A percentile compares a stretch with the other conserved stretches of the same genome.
These are phyloP conservation scores for Atethmia centrago DNA, from an alignment of 2,888 invertebrate species.

Conservation along the genomic window DNA sequence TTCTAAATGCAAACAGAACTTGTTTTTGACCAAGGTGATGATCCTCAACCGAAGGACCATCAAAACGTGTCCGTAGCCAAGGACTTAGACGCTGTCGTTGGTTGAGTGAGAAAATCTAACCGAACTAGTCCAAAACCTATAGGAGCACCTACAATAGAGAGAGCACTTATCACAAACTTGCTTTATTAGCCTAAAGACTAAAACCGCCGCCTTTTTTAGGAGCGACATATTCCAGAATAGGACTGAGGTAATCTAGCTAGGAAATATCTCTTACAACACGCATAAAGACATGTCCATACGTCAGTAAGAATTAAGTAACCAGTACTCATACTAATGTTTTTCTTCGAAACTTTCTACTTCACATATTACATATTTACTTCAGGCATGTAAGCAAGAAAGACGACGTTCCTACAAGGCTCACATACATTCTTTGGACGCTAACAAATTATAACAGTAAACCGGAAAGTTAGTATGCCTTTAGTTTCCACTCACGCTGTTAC, in stretches of 20 bases:
- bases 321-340: conserved; percentile 50
- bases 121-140: neutral
- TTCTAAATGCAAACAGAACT: neutral
- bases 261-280: conserved; percentile 49
- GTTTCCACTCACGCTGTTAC: conserved; percentile 24
- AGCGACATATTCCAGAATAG: conserved; percentile 14
- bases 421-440: conserved; percentile 49
- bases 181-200: neutral
- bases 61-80: neutral
- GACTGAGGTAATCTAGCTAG: conserved; percentile 18
- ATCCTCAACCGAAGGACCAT: neutral
- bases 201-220: conserved; percentile 4
- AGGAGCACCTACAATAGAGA: neutral
- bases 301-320: conserved; percentile 52
- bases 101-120: neutral
- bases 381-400: conserved; percentile 44
- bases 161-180: neutral
- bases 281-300: conserved; percentile 42
- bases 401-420: conserved; percentile 42
- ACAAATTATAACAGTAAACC: conserved; percentile 42
- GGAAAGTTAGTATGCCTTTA: conserved; percentile 34
- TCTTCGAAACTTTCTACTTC: conserved; percentile 48
- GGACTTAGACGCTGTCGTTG: neutral
- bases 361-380: conserved; percentile 47
- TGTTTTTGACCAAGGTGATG: neutral